phyloP scores from a whole-genome alignment of 2,888 invertebrate species.

The Melieria picta region DNA sequence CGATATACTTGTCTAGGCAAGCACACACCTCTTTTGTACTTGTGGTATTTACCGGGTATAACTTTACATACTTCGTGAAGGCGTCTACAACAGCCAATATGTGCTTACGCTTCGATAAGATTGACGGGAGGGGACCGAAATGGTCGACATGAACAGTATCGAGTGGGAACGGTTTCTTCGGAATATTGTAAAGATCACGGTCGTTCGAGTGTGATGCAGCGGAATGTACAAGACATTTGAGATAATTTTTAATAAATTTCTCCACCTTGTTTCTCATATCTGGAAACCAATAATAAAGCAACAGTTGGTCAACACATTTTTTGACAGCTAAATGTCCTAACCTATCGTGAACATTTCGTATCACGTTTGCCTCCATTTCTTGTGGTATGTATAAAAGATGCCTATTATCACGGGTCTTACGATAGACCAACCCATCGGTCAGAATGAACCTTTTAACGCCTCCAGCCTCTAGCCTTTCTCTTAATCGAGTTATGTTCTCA shows the following conservation, averaged over 20 bases:
- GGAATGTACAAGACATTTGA: neutral
- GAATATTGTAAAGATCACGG: slow-evolving; percentile 14
- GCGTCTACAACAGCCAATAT: slow-evolving; percentile 23
- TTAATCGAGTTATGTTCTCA: neutral
- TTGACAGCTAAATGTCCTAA: neutral
- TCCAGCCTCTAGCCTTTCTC: neutral
- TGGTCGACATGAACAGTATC: slow-evolving; percentile 10
- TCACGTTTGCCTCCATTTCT: neutral
- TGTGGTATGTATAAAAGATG: neutral
- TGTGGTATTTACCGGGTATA: slow-evolving; percentile 20
- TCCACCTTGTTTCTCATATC: neutral
- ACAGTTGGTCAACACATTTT: neutral
- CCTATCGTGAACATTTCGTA: slow-evolving; percentile 4
- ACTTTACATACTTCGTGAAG: slow-evolving; percentile 23
- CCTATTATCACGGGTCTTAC: slow-evolving; percentile 4
- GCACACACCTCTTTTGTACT: slow-evolving; percentile 15
- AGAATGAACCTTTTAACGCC: neutral
- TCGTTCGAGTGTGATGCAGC: neutral
- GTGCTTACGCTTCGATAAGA: slow-evolving; percentile 7
- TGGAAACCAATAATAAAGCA: slow-evolving; percentile 1
- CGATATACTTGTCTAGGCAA: slow-evolving; percentile 16
- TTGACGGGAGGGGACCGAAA: slow-evolving; percentile 10
- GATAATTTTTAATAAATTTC: neutral
- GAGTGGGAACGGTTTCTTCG: slow-evolving; percentile 15
- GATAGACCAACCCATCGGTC: neutral